Base-by-base conservation (phyloP, 1,140 invertebrate genomes). In the Rhagoletis zephyria region DNA sequence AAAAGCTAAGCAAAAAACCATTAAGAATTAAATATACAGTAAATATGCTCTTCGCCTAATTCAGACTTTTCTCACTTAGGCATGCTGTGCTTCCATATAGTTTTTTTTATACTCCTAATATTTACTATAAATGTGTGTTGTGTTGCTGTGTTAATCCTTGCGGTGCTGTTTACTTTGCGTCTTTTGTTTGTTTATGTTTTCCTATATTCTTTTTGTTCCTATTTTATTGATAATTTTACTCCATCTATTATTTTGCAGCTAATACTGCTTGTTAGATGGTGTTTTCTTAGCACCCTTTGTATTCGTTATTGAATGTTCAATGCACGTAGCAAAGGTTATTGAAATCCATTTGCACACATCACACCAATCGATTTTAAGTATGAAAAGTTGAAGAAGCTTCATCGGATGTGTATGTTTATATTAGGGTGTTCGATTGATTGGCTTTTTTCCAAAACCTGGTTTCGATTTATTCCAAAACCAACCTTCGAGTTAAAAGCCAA, bases 301-400 rank as follows among this genome's bases (percentile, higher is more conserved):
- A 40, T 67, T 48, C 67, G 67, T 16, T n/a, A 74, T 74, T 45
- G 12, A 14, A 5, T 48, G 40, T 74, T 45, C 67, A 3, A 48
- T 74, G 67, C 67, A 74, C 67, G 85, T 63, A 63, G 60, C 12
- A 59, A 86, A 63, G 56, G 61, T 70, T 74, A 87, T 42, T 85
- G 48, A 85, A 86, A 86, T 86, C 85, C 85, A 86, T 86, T 86
- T 86, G 40, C 85, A 64, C 60, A 86, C 85, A 61, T 86, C 85
- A 85, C 67, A 85, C 81, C 48, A 85, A 59, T 61, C 48, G 30
- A 60, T 85, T 74, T n/a, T 12, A 14, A 19, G 16, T 9, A 14
- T 14, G 16, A 40, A 65, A 19, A 65, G 30, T 30, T 30, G 30
- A 30, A 30, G 30, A 30, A 30, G 30, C 30, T 30, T 30, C 30